phyloP scores from a whole-genome alignment of 1,140 invertebrate genomes.

The Hylaeus volcanicus region DNA sequence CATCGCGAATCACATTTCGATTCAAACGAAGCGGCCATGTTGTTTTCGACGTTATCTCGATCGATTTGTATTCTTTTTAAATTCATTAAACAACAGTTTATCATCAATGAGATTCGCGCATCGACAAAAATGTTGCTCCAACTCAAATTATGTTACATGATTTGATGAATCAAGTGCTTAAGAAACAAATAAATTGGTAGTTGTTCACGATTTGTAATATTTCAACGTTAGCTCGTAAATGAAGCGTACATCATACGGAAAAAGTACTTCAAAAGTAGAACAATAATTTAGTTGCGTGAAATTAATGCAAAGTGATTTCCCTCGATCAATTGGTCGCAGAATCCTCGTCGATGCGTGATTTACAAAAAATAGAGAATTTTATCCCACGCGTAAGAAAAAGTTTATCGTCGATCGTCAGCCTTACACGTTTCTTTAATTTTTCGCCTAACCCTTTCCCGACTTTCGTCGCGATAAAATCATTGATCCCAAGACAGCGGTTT shows the following conservation, averaged over 20 bases:
- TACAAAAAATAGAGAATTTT: not conserved
- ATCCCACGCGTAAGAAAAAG: not conserved
- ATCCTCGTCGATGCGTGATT: not conserved
- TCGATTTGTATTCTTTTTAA: not conserved
- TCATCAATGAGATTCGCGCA: not conserved
- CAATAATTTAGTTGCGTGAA: not conserved
- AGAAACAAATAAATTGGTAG: not conserved
- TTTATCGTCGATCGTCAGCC: conserved; percentile 10
- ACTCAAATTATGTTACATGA: not conserved
- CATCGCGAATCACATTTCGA: not conserved
- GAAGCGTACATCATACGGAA: too few relatives aligned
- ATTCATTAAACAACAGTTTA: not conserved
- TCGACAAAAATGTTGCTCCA: not conserved
- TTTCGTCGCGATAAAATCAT: conserved; percentile 30
- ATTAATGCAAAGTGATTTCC: not conserved
- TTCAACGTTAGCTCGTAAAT: not conserved
- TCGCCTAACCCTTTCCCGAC: conserved; percentile 16
- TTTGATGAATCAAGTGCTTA: not conserved
- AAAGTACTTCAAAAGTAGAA: too few relatives aligned
- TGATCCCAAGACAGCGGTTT: conserved; percentile 51
- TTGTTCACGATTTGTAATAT: not conserved
- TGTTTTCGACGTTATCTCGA: not conserved
- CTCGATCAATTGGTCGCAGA: not conserved
- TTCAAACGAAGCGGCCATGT: not conserved
- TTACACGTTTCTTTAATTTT: not conserved